Base-by-base conservation (phyloP, 2,113 vertebrate species). In the Callithrix jacchus region DNA sequence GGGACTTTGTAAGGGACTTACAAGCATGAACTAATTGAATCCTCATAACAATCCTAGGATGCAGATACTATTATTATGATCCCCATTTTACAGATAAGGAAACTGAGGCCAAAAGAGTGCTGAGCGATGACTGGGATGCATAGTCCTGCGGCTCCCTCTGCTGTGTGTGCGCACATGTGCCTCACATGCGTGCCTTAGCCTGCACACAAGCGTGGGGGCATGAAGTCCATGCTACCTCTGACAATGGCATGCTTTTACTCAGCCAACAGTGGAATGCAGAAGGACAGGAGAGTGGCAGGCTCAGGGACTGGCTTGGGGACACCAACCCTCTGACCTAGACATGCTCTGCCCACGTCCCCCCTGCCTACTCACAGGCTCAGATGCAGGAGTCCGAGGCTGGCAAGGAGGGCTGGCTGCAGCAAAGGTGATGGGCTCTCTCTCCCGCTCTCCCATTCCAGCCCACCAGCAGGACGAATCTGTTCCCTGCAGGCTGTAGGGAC, bases 11-110 rank as follows among this genome's bases (percentile, higher is more conserved):
- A 49, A 92, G 47, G 74, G 64, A 70, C 49, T 82, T 42, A 32
- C 5, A 40, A n/a, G 54, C 32, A 16, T 30, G 12, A 88, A 49
- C 49, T 80, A 37, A 81, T 64, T 71, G 42, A 40, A 81, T n/a
- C 37, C 20, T 16, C 32, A 4, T n/a, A 58, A 82, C 52, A 42
- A 40, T 58, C 74, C 20, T 20, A 37, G 58, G 45, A 47, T 23
- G 18, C 32, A 52, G 64, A 49, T 52, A 56, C 17, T 91, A 1
- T 66, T 89, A 20, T 18, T 25, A 40, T 56, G 77, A 9, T 25
- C 18, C 49, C 42, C 54, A 37, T 52, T 94, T 96, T 87, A 84
- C 61, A 58, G 66, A 47, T 86, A 86, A 90, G 68, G 64, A 87
- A 91, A 82, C 83, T 25, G 93, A 94, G 86, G 30, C 56, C 3